Evolutionary conservation across 2,888 invertebrate genomes (phyloP), one percentile per base, ranked within the genome.

Genomic region (Lymantria dispar): DNA sequence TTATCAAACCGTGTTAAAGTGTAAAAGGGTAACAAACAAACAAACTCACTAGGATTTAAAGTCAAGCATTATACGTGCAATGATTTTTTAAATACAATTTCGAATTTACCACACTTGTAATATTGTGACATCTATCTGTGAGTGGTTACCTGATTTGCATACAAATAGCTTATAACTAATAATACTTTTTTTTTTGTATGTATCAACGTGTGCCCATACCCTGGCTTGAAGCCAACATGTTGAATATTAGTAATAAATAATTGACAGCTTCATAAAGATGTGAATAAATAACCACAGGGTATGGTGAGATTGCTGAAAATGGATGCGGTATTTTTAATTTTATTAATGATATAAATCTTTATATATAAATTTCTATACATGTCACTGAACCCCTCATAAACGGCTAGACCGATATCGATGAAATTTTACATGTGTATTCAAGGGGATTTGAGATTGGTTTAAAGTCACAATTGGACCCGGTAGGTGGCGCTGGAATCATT

Each of bases 141-240:
- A 52, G 48, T 36, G 55, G 50, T 52, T 52, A 58, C 65, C 45
- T 40, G 42, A 36, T 54, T 52, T 54, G 80, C 76, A 83, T 83
- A 82, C 75, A 78, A 80, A 83, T 72, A 56, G 70, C 57, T 58
- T 64, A 58, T 72, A 73, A 74, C 61, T 61, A 60, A 56, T 57
- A 54, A 54, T 62, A 65, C 68, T 29, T 10, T 3, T 71, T 72
- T 70, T 74, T 75, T 74, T 71, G 14, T 22, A 3, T 22, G 22
- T 5, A 22, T 5, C 15, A 45, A 39, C 33, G 29, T 43, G 43
- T 46, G 48, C 40, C 13, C 36, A 33, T 62, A 55, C 57, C 50
- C 67, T 85, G 85, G 85, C 80, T 7, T 33, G n/a, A 13, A 48
- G 84, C 85, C 85, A 85, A 62, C 50, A 59, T 70, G 70, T 75